Conservation (phyloP, 2,113 vertebrate genomes). For the Pseudopipra pipra region DNA sequence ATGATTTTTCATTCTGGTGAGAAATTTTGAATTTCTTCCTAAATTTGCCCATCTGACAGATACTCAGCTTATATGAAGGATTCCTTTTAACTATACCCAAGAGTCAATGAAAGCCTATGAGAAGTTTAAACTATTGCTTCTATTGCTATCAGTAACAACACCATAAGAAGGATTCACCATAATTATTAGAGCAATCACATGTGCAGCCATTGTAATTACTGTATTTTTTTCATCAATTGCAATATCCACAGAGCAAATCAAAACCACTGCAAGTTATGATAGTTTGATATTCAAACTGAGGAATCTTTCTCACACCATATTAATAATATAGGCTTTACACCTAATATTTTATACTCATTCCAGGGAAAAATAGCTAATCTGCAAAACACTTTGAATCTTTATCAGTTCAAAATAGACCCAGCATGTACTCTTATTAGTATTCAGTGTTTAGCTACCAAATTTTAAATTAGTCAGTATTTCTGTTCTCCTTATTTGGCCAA, state of each 20-base stretch:
- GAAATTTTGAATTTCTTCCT: not conserved
- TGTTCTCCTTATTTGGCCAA: not conserved
- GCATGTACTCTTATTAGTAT: not conserved
- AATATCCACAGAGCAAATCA: not conserved
- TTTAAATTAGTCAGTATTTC: not conserved
- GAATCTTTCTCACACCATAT: not conserved
- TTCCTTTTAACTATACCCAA: not conserved
- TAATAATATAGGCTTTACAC: not conserved
- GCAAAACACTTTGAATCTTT: not conserved
- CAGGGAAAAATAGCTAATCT: not conserved
- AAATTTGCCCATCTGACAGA: not conserved
- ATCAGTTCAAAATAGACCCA: not conserved
- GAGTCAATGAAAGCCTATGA: not conserved
- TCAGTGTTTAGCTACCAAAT: not conserved
- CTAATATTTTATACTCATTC: not conserved
- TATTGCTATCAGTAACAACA: not conserved
- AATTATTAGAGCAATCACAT: not conserved
- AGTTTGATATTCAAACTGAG: not conserved
- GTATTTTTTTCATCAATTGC: not conserved
- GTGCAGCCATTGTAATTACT: not conserved
- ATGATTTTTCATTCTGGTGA: not conserved
- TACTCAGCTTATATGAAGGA: not conserved
- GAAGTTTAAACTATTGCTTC: not conserved
- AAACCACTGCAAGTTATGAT: not conserved
- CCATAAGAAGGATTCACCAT: not conserved